Percentiles rank a stretch among this genome's conserved stretches.
Evolutionary conservation across 2,113 vertebrate species (phyloP).

Genomic region (Lontra canadensis): DNA sequence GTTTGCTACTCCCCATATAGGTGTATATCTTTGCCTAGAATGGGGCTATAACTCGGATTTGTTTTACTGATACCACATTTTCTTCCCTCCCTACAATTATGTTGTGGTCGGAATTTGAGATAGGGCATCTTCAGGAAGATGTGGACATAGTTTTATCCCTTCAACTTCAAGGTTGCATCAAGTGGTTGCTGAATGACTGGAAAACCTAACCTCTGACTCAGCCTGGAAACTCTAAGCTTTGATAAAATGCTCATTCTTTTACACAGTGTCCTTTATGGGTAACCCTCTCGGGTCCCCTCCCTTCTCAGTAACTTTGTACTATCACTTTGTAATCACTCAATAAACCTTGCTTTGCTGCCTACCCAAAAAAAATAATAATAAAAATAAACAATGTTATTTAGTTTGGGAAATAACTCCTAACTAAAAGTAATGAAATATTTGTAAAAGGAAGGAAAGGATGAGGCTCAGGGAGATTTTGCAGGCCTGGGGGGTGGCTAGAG

Average conservation of each 20-base stretch:
- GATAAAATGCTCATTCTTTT: slow-evolving; percentile 7
- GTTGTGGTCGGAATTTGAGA: neutral
- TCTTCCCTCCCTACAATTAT: neutral
- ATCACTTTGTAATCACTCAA: neutral
- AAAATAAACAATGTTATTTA: neutral
- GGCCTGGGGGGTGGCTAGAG: neutral
- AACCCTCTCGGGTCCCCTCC: neutral
- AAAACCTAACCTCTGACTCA: neutral
- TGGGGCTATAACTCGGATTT: neutral
- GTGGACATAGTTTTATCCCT: neutral
- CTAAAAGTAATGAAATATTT: slow-evolving; percentile 20
- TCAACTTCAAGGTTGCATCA: neutral
- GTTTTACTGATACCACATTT: neutral
- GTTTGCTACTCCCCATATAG: neutral
- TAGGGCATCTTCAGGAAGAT: neutral
- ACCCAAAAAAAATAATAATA: neutral
- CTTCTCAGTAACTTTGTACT: neutral
- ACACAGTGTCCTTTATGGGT: neutral
- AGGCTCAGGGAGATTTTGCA: neutral
- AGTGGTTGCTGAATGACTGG: neutral
- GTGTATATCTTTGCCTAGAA: neutral
- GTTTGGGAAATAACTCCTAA: slow-evolving; percentile 18
- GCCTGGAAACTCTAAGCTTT: neutral
- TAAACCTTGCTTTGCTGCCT: neutral
- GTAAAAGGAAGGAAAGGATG: neutral